These are phyloP conservation scores for Parelbella ahira DNA, from an alignment of 2,888 invertebrate genomes.

Conservation along the genomic window DNA sequence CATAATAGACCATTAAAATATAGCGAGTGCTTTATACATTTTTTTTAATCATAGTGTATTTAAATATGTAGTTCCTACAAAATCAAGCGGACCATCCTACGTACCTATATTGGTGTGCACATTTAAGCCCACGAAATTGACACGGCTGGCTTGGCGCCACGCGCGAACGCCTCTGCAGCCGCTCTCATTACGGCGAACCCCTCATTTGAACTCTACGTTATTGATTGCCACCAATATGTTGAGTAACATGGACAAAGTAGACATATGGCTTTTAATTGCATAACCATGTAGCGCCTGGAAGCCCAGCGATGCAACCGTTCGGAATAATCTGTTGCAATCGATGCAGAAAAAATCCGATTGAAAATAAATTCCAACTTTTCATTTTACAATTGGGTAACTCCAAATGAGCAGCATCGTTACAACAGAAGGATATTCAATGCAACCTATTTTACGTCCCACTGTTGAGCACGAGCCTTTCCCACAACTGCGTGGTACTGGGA, in stretches of 20 bases:
- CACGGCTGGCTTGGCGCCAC: conserved; percentile 64
- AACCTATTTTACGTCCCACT: no score
- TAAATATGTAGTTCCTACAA: no score
- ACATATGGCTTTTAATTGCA: conserved; percentile 23
- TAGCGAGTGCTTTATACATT: no score
- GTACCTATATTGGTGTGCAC: conserved; percentile 33
- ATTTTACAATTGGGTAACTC: no score
- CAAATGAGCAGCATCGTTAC: no score
- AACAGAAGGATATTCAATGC: no score
- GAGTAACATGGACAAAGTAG: conserved; percentile 45
- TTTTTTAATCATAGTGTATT: no score
- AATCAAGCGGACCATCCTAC: no score
- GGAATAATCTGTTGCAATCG: not conserved
- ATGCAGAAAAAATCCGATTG: not conserved
- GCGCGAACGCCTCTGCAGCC: conserved; percentile 65
- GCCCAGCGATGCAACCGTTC: not conserved
- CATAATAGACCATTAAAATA: no score
- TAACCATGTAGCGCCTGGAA: not conserved
- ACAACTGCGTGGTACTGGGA: no score
- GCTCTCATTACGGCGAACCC: conserved; percentile 60
- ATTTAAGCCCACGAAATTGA: conserved; percentile 57
- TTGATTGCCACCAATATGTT: conserved; percentile 58
- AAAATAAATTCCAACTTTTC: no score
- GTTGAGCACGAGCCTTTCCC: no score
- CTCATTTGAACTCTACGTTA: conserved; percentile 48